Evolutionary conservation across 1,140 invertebrate genomes (phyloP), one percentile per base, ranked within the genome.

Genomic region (Meloidogyne floridensis): DNA sequence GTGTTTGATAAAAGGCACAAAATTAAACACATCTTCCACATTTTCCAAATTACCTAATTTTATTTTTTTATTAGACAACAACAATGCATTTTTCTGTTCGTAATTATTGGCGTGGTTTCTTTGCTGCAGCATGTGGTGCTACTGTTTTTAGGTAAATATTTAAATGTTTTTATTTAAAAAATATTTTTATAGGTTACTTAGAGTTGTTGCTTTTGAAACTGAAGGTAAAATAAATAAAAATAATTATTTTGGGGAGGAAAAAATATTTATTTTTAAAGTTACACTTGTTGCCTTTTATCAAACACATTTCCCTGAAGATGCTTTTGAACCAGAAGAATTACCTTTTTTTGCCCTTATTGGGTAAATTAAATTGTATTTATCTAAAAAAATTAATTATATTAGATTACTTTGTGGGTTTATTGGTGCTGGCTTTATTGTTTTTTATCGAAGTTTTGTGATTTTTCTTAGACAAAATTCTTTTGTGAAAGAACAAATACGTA

Each of bases 61-160:
- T 0, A 92, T 99, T n/a, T 98, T 98, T 91, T 97, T 95, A 87
- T 84, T 97, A 99, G 93, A 97, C 98, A 91, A 99, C 97, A 56
- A 96, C 97, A 0, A 96, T 96, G 5, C 99, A 98, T 90, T 99
- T 99, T 91, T 96, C 97, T 2, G 96, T 98, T 0, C 92, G 96
- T 80, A 98, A 98, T 90, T 99, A 99, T 90, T 99, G 97, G 97
- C 92, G 97, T 77, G 97, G 96, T 0, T 99, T 99, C 91, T 99
- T 98, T 90, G 94, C 96, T 0, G 96, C 97, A 10, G 96, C 97
- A 1, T 98, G 95, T 91, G 96, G 96, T 59, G 97, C 97, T 0
- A 95, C 96, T 3, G 94, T 96, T 87, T 98, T 98, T 91, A 77
- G 75, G 75, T 77, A 5, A 59, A 53, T 11, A 54, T 8, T 15